Base-by-base conservation (phyloP, 53 echinoderm and acorn worm genomes). In the Stichopus horrens region DNA sequence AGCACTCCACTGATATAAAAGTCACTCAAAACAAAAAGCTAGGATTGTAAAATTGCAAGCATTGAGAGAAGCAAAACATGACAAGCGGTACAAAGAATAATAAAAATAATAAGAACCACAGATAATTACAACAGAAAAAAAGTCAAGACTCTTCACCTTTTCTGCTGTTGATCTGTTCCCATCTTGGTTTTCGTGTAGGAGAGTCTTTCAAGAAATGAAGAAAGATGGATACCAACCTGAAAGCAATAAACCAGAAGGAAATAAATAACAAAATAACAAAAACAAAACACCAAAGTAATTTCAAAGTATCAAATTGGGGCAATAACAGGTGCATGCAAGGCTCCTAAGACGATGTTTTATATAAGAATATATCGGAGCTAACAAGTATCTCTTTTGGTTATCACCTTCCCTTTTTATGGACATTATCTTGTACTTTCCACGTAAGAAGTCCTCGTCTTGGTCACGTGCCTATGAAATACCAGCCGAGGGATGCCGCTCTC, bases 401-500 rank as follows among this genome's bases (percentile, higher is more conserved):
- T 16, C 71, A 37, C 37, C 9, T 23, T 80, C 14, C 58, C 20
- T 52, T 75, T 80, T 80, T 57, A 81, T 81, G 55, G 81, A 57
- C 81, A 81, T 56, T 58, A 57, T 23, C 58, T 7, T 58, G 57
- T 21, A 21, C 20, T 81, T 58, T 56, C 57, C 57, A 10, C 81
- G 56, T 58, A 9, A 81, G 4, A 81, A 58, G 21, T 81, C 21
- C 56, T 57, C 57, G 81, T 81, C 58, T 81, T 56, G 81, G 18
- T 81, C 81, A 81, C 81, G 81, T 81, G 81, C 81, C 57, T 81
- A 21, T 81, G 55, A 81, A 81, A 71, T 71, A 81, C 55, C 58
- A 57, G 81, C 81, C 8, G 19, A 20, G 55, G 16, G 10, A 81
- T 81, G 52, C 56, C 55, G 58, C 56, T 56, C n/a, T 18, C 56